These are phyloP conservation scores for Pseudomyrmex sp. DNA, from an alignment of 1,140 invertebrate genomes.

Conservation along the genomic window DNA sequence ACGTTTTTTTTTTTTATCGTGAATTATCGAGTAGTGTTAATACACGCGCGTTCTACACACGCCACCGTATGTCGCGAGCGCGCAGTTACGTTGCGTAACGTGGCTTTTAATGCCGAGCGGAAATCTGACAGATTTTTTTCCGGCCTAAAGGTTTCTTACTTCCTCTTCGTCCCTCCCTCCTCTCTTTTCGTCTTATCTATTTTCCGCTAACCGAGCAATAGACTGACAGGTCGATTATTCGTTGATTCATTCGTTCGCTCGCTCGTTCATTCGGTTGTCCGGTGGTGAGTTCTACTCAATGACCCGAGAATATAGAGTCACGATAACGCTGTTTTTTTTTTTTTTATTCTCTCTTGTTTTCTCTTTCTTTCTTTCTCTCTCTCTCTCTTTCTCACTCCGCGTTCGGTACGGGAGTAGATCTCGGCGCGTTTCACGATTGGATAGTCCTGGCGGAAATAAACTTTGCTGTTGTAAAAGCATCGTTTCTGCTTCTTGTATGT, in stretches of 20 bases:
- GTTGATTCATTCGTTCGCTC: background rate
- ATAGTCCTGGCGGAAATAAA: slow-evolving; percentile 55
- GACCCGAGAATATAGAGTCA: slow-evolving; percentile 40
- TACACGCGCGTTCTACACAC: background rate
- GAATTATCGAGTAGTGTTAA: slow-evolving; percentile 61
- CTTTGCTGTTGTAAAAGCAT: slow-evolving; percentile 25
- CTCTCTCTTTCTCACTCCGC: slow-evolving; percentile 1
- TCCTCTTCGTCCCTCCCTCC: slow-evolving; percentile 22
- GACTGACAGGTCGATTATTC: background rate
- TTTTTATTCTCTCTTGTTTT: background rate
- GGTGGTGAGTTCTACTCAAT: slow-evolving; percentile 44
- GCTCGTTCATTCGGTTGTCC: background rate
- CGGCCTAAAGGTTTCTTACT: slow-evolving; percentile 74
- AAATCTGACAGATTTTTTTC: slow-evolving; percentile 81
- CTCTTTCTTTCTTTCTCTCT: background rate
- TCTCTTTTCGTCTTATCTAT: slow-evolving; percentile 46
- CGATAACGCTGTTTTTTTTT: slow-evolving; percentile 10
- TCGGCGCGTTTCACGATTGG: slow-evolving; percentile 61
- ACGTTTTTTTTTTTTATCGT: slow-evolving; percentile 39
- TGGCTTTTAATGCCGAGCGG: slow-evolving; percentile 78
- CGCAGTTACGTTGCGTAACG: slow-evolving; percentile 75
- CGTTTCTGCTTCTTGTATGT: background rate
- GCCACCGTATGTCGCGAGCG: background rate
- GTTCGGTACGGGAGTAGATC: slow-evolving; percentile 32
- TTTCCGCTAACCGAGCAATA: slow-evolving; percentile 23